Conservation (phyloP, 2,113 vertebrate genomes). For the Oostethus manadensis region DNA sequence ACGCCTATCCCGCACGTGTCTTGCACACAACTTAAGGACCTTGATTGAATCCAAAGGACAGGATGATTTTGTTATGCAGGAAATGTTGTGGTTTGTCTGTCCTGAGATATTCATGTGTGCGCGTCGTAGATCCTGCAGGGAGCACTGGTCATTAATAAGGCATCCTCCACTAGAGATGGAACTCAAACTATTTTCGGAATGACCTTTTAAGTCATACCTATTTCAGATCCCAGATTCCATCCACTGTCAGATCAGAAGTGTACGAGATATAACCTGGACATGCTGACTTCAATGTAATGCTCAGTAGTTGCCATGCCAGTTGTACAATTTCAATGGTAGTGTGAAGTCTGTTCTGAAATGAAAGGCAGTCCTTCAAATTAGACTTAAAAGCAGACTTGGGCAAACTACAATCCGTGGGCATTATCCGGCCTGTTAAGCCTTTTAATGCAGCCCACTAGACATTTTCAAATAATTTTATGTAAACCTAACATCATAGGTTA, state of each 20-base stretch:
- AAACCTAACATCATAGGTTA: no score
- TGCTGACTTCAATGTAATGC: not conserved
- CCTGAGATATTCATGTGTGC: conserved; percentile 43
- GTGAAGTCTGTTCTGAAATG: conserved; percentile 13
- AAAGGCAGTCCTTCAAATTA: conserved; percentile 19
- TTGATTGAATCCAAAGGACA: conserved; percentile 57
- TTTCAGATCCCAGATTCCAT: conserved; percentile 20
- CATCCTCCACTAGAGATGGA: conserved; percentile 31
- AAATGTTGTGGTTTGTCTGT: conserved; percentile 47
- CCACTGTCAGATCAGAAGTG: conserved; percentile 9
- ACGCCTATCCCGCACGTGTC: conserved; percentile 23
- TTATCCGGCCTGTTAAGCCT: no score
- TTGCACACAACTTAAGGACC: conserved; percentile 30
- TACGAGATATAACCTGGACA: not conserved
- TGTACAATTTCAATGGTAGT: conserved; percentile 14
- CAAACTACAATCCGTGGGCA: no score
- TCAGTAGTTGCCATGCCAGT: not conserved
- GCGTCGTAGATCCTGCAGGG: conserved; percentile 18
- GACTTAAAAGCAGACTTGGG: conserved; percentile 5
- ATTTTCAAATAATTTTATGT: no score
- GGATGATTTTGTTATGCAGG: conserved; percentile 49
- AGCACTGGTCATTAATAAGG: conserved; percentile 55
- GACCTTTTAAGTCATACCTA: conserved; percentile 40
- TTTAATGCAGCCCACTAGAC: no score
- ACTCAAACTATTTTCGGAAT: conserved; percentile 30